phyloP scores from a whole-genome alignment of 1,140 invertebrate genomes.

The Cydia pomonella region DNA sequence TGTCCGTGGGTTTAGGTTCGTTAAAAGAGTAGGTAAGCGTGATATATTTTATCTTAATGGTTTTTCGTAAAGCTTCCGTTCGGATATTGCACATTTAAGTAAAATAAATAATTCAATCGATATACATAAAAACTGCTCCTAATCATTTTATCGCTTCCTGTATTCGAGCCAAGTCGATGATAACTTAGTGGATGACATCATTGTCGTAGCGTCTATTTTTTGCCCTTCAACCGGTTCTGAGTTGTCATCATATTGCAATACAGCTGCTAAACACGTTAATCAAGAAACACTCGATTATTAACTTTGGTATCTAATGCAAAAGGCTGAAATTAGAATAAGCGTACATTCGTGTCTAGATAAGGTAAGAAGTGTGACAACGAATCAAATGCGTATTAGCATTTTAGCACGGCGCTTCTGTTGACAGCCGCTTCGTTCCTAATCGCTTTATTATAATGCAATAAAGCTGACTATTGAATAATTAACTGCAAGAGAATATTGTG shows the following conservation, averaged over 20 bases:
- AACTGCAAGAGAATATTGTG: constrained; percentile 1
- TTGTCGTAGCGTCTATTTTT: constrained; percentile 52
- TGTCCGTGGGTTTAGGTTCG: constrained; percentile 19
- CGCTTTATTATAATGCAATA: constrained; percentile 3
- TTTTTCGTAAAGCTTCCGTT: constrained; percentile 1
- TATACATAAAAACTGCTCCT: not conserved
- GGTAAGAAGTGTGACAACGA: constrained; percentile 7
- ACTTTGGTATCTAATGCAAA: constrained; percentile 32
- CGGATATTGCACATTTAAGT: not conserved
- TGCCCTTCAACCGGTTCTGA: constrained; percentile 44
- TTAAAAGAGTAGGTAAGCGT: constrained; percentile 22
- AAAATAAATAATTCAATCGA: constrained; percentile 2
- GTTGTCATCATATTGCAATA: constrained; percentile 47
- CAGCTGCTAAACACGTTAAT: constrained; percentile 26
- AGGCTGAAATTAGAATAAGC: not conserved
- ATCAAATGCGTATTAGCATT: constrained; percentile 21
- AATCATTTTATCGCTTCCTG: not conserved
- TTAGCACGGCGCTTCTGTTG: constrained; percentile 1
- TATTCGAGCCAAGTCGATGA: constrained; percentile 34
- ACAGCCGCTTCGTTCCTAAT: constrained; percentile 2
- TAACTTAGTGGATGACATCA: constrained; percentile 51
- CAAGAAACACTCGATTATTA: constrained; percentile 29
- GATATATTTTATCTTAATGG: constrained; percentile 12
- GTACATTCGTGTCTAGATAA: not conserved
- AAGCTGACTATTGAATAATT: not conserved